Base-by-base conservation (phyloP, 2,888 invertebrate genomes). In the Baccha elongata region DNA sequence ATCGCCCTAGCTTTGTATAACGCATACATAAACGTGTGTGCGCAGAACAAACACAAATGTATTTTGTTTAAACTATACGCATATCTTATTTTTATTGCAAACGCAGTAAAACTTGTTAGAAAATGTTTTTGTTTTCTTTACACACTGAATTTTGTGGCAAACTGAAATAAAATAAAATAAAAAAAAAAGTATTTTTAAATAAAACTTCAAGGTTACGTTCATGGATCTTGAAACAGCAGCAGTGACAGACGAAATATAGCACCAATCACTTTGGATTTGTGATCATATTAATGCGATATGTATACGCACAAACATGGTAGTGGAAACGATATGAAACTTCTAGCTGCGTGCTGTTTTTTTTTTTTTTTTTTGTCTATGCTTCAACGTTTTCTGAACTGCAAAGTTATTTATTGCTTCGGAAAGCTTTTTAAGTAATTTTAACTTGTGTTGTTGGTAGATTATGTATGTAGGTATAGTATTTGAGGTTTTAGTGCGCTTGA, bases 121-220 rank as follows among this genome's bases (percentile, higher is more conserved):
- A 46, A 17, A 37, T 7, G 21, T 64, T 69, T 80, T 67, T 60
- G 65, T 60, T 23, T 81, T 71, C 48, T 8, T 7, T 7, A 32
- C 29, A 46, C 13, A 37, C 17, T 71, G 67, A 67, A 58, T 58
- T 58, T 80, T 26, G 65, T 65, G 58, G 71, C 72, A 83, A 65
- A 52, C 35, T 60, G 11, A 32, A 40, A 21, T 35, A 37, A 44
- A 44, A 26, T 19, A 50, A 17, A 74, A 29, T 8, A 50, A 35
- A 17, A 35, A 48, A 44, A 44, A 50, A 69, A 53, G 29, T 78
- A 72, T 71, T 71, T 83, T 72, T 53, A 76, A 80, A 83, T 75
- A 83, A 78, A 83, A 46, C 55, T 64, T 83, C 83, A 83, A 83
- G 83, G 83, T 83, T 83, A 83, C 50, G 83, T 78, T 83, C 83